phyloP scores from a whole-genome alignment of 2,113 vertebrate species.

The Thamnaconus septentrionalis region DNA sequence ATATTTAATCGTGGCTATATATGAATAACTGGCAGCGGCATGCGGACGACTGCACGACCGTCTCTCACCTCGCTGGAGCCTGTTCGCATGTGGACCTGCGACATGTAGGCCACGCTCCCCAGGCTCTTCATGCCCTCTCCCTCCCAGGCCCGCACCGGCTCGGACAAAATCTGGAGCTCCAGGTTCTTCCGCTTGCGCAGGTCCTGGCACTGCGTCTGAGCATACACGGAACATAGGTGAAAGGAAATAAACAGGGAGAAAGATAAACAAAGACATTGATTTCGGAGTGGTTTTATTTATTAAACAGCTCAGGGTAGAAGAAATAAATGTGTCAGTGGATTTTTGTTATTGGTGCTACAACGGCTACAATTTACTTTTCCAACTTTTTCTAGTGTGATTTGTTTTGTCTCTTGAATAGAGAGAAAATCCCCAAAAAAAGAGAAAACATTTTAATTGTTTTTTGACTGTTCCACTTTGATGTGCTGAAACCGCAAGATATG shows the following conservation, averaged over 20 bases:
- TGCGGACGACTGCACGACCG: not conserved
- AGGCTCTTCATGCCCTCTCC: constrained; percentile 93
- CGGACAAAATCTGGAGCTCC: constrained; percentile 94
- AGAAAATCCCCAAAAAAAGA: too few relatives aligned
- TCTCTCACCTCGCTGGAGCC: constrained; percentile 86
- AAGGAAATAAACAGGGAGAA: not conserved
- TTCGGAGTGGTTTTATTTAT: not conserved
- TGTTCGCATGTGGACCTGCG: constrained; percentile 87
- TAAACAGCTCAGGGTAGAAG: too few relatives aligned
- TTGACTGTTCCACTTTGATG: too few relatives aligned
- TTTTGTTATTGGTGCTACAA: too few relatives aligned
- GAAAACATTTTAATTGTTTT: too few relatives aligned
- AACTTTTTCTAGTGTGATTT: too few relatives aligned
- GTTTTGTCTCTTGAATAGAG: too few relatives aligned
- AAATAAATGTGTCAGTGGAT: too few relatives aligned
- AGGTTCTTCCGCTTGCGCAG: constrained; percentile 93
- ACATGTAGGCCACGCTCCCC: constrained; percentile 89
- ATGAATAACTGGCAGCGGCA: not conserved
- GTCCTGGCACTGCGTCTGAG: constrained; percentile 89
- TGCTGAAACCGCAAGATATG: too few relatives aligned
- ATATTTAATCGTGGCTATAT: too few relatives aligned
- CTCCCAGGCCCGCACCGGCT: constrained; percentile 93
- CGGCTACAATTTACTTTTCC: too few relatives aligned
- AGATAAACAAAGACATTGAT: not conserved
- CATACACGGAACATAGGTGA: not conserved